Percentiles rank a stretch among this genome's conserved stretches.
These are phyloP conservation scores for Microplitis demolitor DNA, from an alignment of 1,140 invertebrate genomes.

Conservation along the genomic window DNA sequence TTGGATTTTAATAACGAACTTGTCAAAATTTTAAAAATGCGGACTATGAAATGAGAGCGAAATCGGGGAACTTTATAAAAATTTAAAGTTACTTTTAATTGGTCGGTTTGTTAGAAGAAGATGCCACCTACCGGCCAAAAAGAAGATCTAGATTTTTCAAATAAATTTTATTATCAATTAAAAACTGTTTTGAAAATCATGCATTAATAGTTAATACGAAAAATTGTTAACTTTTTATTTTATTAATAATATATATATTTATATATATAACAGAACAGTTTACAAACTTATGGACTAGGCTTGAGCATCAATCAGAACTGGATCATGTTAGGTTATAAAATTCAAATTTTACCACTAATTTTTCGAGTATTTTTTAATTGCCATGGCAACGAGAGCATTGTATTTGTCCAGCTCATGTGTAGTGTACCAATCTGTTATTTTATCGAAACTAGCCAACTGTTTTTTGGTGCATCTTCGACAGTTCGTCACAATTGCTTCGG, in stretches of 20 bases:
- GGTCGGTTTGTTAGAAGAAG: no score
- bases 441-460: conserved; percentile 25
- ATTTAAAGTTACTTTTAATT: no score
- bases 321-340: background rate
- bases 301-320: background rate
- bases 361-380: background rate
- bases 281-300: background rate
- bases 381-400: conserved; percentile 13
- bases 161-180: no score
- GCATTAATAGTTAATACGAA: no score
- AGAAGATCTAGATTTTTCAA: no score
- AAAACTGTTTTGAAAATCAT: no score
- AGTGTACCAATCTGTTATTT: conserved; percentile 26
- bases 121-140: no score
- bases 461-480: conserved; percentile 35
- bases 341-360: background rate
- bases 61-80: no score
- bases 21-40: no score
- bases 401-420: conserved; percentile 30
- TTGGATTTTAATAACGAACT: background rate
- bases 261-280: background rate
- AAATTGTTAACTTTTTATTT: background rate
- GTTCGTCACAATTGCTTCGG: conserved; percentile 32
- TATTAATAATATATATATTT: background rate
- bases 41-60: no score